phyloP scores from a whole-genome alignment of 2,888 invertebrate species.

The Tachina grossa region DNA sequence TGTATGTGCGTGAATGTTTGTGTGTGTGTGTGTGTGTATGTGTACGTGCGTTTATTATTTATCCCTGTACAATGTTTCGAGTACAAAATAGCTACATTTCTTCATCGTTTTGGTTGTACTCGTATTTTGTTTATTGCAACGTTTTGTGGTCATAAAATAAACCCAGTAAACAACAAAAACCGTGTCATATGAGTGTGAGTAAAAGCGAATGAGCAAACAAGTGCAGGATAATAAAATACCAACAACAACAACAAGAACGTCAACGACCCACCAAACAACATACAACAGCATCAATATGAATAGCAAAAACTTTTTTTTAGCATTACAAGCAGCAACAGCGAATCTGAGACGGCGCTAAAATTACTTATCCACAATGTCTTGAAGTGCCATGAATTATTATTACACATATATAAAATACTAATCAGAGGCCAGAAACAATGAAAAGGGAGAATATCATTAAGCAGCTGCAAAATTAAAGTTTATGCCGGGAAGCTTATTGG shows the following conservation, averaged over 20 bases:
- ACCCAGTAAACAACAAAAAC: constrained; percentile 81
- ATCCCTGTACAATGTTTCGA: constrained; percentile 37
- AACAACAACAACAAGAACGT: constrained; percentile 19
- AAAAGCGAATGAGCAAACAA: constrained; percentile 20
- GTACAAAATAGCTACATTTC: constrained; percentile 28
- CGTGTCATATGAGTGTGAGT: constrained; percentile 75
- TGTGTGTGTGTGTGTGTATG: constrained; percentile 14
- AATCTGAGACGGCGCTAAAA: background rate
- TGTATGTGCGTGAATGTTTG: constrained; percentile 16
- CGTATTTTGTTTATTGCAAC: constrained; percentile 69
- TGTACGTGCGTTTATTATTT: constrained; percentile 19
- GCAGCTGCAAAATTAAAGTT: no score
- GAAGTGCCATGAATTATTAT: background rate
- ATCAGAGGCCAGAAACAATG: no score
- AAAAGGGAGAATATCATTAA: no score
- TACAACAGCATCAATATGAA: constrained; percentile 13
- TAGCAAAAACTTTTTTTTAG: background rate
- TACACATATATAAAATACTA: background rate
- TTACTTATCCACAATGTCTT: no score
- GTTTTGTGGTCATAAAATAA: constrained; percentile 81
- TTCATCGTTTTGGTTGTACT: constrained; percentile 33
- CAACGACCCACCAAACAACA: background rate
- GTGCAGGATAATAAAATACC: constrained; percentile 26
- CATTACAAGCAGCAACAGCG: background rate
- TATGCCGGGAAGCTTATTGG: no score